A percentile compares a stretch with the other conserved stretches of the same genome.
Conservation (phyloP, 2,888 invertebrate genomes). For the Nephrotoma guestfalica region DNA sequence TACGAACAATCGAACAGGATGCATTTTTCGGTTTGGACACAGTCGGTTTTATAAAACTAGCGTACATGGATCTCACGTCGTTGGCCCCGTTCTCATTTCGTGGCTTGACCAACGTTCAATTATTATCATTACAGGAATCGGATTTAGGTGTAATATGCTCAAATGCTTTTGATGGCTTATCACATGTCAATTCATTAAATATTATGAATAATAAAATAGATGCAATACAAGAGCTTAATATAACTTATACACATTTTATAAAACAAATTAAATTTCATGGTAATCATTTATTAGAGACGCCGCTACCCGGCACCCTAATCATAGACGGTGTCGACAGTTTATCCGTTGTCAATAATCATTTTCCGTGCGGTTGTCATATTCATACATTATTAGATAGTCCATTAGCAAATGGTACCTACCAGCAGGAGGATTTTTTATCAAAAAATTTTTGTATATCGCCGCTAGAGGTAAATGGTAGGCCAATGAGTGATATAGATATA, state of each 20-base stretch:
- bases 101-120: constrained; percentile 58
- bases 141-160: constrained; percentile 60
- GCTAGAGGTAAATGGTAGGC: constrained; percentile 63
- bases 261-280: constrained; percentile 59
- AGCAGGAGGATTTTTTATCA: constrained; percentile 46
- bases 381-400: constrained; percentile 63
- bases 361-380: constrained; percentile 76
- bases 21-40: constrained; percentile 70
- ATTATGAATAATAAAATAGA: constrained; percentile 77
- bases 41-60: constrained; percentile 65
- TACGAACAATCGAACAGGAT: constrained; percentile 58
- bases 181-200: constrained; percentile 55
- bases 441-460: constrained; percentile 79
- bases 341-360: constrained; percentile 62
- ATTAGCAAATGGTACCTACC: constrained; percentile 48
- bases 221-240: constrained; percentile 57
- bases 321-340: constrained; percentile 56
- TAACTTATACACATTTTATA: constrained; percentile 55
- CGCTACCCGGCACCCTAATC: constrained; percentile 49
- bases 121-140: constrained; percentile 66
- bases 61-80: constrained; percentile 68
- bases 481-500: constrained; percentile 51
- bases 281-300: constrained; percentile 69
- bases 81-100: constrained; percentile 58
- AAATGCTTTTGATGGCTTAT: constrained; percentile 62